phyloP scores from a whole-genome alignment of 2,888 invertebrate species.

The Parnassius orleans region DNA sequence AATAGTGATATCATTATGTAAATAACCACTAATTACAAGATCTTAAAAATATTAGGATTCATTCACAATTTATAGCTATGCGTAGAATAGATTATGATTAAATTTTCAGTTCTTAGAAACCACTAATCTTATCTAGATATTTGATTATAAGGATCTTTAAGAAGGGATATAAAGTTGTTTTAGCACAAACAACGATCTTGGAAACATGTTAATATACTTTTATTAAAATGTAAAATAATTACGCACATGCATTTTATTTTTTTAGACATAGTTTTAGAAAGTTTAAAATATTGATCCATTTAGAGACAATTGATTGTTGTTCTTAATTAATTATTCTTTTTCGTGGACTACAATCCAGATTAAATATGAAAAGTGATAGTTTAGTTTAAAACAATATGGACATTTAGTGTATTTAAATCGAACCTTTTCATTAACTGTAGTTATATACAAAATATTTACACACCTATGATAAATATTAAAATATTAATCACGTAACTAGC shows the following conservation, averaged over 20 bases:
- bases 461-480: conserved; percentile 26
- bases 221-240: too few relatives aligned
- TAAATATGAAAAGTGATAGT: too few relatives aligned
- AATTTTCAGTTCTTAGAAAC: conserved; percentile 25
- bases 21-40: conserved; percentile 50
- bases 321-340: too few relatives aligned
- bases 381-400: conserved; percentile 13
- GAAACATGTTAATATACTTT: not conserved
- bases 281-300: not conserved
- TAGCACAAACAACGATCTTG: not conserved
- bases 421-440: conserved; percentile 7
- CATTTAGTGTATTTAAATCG: conserved; percentile 7
- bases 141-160: not conserved
- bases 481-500: conserved; percentile 22
- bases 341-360: too few relatives aligned
- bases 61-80: conserved; percentile 66
- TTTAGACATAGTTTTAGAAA: not conserved
- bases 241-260: too few relatives aligned
- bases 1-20: conserved; percentile 36
- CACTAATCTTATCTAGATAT: conserved; percentile 24
- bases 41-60: conserved; percentile 72
- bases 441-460: conserved; percentile 36
- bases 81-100: conserved; percentile 31
- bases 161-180: not conserved
- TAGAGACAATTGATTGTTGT: too few relatives aligned